Base-by-base conservation (phyloP, 2,888 invertebrate species). In the Lomographa bimaculata region DNA sequence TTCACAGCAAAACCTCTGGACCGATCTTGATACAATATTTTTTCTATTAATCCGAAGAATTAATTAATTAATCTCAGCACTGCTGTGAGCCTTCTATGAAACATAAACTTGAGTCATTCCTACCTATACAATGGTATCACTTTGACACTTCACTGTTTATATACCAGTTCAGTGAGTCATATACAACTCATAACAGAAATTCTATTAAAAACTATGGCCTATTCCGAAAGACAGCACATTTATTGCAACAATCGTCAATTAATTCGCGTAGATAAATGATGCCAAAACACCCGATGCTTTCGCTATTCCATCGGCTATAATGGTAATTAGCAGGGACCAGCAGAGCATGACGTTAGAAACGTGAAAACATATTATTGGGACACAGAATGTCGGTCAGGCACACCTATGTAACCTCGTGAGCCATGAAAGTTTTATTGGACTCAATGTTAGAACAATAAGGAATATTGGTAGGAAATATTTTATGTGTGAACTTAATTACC, bases 321-420 rank as follows among this genome's bases (percentile, higher is more conserved):
- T 53, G 50, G 34, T 55, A 58, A 58, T 63, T 21, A 34, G 5
- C 14, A 21, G 39, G 35, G 18, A 42, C 11, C 38, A 34, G 2
- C 42, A 43, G 51, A 57, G 57, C 62, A 57, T 61, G 57, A 44
- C 54, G 43, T 32, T 38, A 36, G 45, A 38, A 57, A 52, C 51
- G 55, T 60, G 58, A 59, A 60, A 60, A 59, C 39, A 37, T 44
- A 47, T 60, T 60, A 71, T 60, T 61, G 49, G 68, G 60, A 50
- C 64, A 60, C 43, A 27, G 36, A 44, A 65, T 60, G 54, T 64
- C 61, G 63, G 71, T 55, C 64, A 62, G 35, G 48, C 46, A 40
- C 54, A 54, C 54, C 58, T 54, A 50, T 41, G 8, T 9, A 33
- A 24, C 28, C 28, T 40, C 40, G 20, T 11, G 25, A 16, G 30